Percentiles rank a stretch among this genome's conserved stretches.
These are phyloP conservation scores for Aldrovandia affinis DNA, from an alignment of 2,797 vertebrate genomes.

Conservation along the genomic window DNA sequence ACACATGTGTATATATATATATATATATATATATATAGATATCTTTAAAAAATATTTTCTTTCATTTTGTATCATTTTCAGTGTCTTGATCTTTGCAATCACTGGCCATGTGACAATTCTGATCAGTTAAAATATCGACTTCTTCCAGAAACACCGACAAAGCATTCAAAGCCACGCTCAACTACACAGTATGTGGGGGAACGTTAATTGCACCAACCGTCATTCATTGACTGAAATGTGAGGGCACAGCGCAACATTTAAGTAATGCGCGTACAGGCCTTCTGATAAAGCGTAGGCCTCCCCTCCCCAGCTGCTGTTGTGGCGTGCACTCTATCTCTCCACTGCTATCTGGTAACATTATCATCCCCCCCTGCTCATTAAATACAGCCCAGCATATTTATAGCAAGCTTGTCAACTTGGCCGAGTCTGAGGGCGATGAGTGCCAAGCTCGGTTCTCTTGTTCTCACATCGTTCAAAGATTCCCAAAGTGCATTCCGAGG, in stretches of 20 bases:
- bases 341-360: neutral
- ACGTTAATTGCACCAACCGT: neutral
- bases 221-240: neutral
- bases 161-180: too few species aligned
- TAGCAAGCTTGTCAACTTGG: neutral
- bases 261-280: neutral
- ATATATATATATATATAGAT: too few species aligned
- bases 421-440: neutral
- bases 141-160: too few species aligned
- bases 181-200: too few species aligned
- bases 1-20: too few species aligned
- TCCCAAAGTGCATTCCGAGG: neutral
- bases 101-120: too few species aligned
- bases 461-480: neutral
- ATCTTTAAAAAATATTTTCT: too few species aligned
- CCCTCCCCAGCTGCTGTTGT: neutral
- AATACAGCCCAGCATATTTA: conserved; percentile 16
- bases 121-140: too few species aligned
- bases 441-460: neutral
- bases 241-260: neutral
- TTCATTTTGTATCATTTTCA: too few species aligned
- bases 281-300: neutral
- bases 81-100: too few species aligned
- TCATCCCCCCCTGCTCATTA: neutral
- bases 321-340: neutral